These are phyloP conservation scores for Acestrorhynchus altus DNA, from an alignment of 2,797 vertebrate genomes.

Conservation along the genomic window DNA sequence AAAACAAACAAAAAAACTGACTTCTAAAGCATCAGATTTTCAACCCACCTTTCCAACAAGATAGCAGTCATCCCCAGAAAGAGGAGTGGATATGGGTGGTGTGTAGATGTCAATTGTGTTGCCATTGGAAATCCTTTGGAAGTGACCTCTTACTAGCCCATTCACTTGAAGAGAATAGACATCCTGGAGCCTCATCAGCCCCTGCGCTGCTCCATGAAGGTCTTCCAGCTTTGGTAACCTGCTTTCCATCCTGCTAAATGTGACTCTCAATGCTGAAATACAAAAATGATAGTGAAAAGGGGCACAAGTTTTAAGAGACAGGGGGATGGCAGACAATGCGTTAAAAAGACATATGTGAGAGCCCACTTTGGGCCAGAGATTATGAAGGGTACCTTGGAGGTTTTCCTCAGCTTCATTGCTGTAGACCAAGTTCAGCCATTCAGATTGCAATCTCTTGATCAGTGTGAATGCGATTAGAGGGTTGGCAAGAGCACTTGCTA, in stretches of 20 bases:
- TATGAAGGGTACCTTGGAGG: conserved; percentile 76
- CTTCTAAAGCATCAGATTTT: background rate
- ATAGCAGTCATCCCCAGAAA: conserved; percentile 93
- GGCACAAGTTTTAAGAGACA: conserved; percentile 29
- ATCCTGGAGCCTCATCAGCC: conserved; percentile 92
- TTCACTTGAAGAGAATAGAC: conserved; percentile 86
- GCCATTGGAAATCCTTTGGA: conserved; percentile 75
- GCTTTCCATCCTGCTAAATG: conserved; percentile 78
- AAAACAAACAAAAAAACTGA: background rate
- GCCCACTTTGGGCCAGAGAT: conserved; percentile 61
- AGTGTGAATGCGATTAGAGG: conserved; percentile 89
- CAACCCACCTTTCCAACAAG: conserved; percentile 89
- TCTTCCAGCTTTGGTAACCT: conserved; percentile 86
- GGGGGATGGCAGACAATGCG: conserved; percentile 17
- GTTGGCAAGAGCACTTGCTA: conserved; percentile 77
- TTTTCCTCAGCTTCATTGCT: conserved; percentile 84
- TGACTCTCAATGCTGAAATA: conserved; percentile 81
- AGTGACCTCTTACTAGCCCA: conserved; percentile 81
- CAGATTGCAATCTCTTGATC: conserved; percentile 90
- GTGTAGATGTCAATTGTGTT: conserved; percentile 75
- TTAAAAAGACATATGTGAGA: background rate
- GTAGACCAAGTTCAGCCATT: conserved; percentile 88
- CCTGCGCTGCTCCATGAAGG: conserved; percentile 86
- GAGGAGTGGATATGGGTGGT: conserved; percentile 70
- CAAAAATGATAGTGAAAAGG: conserved; percentile 52